These are phyloP conservation scores for Petrocephalus sullivani DNA, from an alignment of 2,797 vertebrate species.

Conservation along the genomic window DNA sequence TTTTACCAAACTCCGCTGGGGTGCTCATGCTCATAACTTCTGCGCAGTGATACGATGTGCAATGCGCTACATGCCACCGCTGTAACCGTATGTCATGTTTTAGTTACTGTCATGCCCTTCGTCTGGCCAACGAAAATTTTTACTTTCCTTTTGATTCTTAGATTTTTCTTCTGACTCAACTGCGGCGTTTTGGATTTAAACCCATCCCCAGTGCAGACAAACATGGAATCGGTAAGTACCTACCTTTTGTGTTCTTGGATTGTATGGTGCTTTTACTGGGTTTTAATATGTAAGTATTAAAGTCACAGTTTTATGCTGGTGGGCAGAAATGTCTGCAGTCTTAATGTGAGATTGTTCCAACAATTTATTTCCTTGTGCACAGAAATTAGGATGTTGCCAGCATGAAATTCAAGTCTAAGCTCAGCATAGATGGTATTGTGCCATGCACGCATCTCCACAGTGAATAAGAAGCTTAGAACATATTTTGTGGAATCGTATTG, in stretches of 20 bases:
- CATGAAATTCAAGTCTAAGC: neutral
- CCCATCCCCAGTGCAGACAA: constrained; percentile 61
- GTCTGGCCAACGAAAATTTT: neutral
- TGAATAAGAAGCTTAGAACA: neutral
- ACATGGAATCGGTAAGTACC: constrained; percentile 77
- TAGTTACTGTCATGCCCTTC: neutral
- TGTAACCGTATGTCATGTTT: neutral
- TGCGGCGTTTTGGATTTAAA: constrained; percentile 60
- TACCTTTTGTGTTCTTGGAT: constrained; percentile 17
- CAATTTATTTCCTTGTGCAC: neutral
- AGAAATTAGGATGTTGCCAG: neutral
- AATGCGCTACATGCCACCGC: no score
- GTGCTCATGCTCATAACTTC: no score
- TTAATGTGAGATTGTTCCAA: neutral
- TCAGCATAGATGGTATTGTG: neutral
- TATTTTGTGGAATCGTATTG: neutral
- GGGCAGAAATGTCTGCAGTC: neutral
- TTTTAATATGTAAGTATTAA: neutral
- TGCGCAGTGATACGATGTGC: no score
- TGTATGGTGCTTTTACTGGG: neutral
- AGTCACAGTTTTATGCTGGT: neutral
- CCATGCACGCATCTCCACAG: neutral
- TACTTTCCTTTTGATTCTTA: constrained; percentile 34
- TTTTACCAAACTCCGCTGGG: no score
- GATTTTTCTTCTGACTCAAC: constrained; percentile 55